These are phyloP conservation scores for Cabera pusaria DNA, from an alignment of 2,888 invertebrate species.

Conservation along the genomic window DNA sequence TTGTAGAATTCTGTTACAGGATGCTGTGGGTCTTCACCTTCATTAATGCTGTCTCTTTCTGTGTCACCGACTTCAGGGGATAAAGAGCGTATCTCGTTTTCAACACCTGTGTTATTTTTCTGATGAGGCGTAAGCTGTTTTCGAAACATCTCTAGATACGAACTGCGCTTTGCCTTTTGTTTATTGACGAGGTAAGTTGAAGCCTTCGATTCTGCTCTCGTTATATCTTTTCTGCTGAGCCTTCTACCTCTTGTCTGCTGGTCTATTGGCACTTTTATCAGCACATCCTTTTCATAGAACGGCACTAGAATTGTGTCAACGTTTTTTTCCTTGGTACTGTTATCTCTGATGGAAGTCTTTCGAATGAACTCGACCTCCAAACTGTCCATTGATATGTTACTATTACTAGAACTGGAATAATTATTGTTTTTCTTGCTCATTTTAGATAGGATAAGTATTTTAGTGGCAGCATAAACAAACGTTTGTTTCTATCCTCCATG, in stretches of 20 bases:
- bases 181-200: constrained; percentile 63
- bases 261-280: constrained; percentile 66
- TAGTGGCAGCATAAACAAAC: no score
- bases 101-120: constrained; percentile 34
- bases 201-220: constrained; percentile 39
- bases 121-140: constrained; percentile 54
- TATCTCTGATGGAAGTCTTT: constrained; percentile 40
- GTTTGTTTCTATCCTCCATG: no score
- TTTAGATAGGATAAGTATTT: constrained; percentile 18
- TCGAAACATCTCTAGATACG: constrained; percentile 70
- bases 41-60: constrained; percentile 65
- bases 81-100: constrained; percentile 62
- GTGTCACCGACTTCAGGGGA: constrained; percentile 74
- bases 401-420: constrained; percentile 50
- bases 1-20: constrained; percentile 57
- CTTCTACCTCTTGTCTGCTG: no score
- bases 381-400: constrained; percentile 68
- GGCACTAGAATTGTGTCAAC: constrained; percentile 74
- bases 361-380: constrained; percentile 54
- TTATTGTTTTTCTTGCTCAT: constrained; percentile 51
- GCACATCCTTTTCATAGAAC: constrained; percentile 74
- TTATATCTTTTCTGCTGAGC: constrained; percentile 38
- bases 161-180: constrained; percentile 43
- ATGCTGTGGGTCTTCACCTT: constrained; percentile 49
- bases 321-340: constrained; percentile 45